These are phyloP conservation scores for Oncorhynchus tshawytscha DNA, from an alignment of 2,113 vertebrate species.

Conservation along the genomic window DNA sequence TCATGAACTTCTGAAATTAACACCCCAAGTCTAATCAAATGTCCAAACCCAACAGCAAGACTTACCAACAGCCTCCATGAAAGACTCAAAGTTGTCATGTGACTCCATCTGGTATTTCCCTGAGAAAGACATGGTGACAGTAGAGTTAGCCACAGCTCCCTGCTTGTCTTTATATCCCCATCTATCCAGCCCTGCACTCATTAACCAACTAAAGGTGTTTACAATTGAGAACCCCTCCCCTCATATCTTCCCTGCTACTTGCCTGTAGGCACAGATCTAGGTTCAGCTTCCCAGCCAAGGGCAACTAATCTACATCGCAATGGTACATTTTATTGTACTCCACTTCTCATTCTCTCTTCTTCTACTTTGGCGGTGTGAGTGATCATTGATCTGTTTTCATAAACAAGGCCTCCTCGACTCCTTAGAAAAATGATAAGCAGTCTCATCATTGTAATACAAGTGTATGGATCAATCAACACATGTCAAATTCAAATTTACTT, in stretches of 20 bases:
- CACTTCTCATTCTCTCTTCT: neutral
- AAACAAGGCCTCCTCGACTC: neutral
- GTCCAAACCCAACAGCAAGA: neutral
- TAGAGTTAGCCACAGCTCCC: neutral
- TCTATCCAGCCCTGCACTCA: conserved; percentile 47
- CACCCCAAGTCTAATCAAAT: neutral
- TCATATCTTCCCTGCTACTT: neutral
- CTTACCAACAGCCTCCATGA: conserved; percentile 92
- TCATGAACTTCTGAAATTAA: neutral
- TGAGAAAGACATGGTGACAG: conserved; percentile 65
- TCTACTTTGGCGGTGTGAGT: neutral
- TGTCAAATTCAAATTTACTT: too few relatives aligned
- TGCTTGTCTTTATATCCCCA: conserved; percentile 53
- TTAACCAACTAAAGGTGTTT: conserved; percentile 60
- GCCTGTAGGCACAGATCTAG: neutral
- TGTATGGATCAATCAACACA: too few relatives aligned
- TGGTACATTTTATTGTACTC: neutral
- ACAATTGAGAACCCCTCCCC: conserved; percentile 37
- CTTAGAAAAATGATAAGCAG: neutral
- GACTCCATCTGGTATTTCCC: conserved; percentile 85
- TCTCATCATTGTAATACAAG: neutral
- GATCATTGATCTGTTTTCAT: neutral
- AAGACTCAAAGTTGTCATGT: conserved; percentile 89
- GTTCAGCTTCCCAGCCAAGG: neutral
- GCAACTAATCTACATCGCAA: conserved; percentile 10